Percentiles rank a stretch among this genome's conserved stretches.
Evolutionary conservation across 2,888 invertebrate genomes (phyloP).

Genomic region (Ptilodon capucinus): DNA sequence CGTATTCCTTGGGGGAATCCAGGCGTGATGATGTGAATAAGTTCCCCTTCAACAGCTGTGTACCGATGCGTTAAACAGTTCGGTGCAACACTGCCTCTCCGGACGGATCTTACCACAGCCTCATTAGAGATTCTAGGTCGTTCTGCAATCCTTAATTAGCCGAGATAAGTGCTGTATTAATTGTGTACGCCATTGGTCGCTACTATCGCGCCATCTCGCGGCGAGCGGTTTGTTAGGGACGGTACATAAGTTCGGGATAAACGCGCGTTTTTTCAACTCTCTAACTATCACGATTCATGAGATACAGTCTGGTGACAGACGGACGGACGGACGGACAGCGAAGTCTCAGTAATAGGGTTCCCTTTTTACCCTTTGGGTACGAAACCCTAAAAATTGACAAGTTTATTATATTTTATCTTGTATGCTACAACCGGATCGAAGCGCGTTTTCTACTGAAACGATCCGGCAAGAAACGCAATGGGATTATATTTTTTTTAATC

Average conservation of each 20-base stretch:
- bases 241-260: constrained; percentile 1
- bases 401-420: too few species aligned
- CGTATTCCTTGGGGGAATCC: too few species aligned
- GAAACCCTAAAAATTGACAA: too few species aligned
- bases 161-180: constrained; percentile 78
- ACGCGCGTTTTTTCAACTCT: background rate
- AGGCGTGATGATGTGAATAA: constrained; percentile 13
- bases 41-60: constrained; percentile 9
- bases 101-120: constrained; percentile 75
- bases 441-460: too few species aligned
- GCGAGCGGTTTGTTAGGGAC: constrained; percentile 26
- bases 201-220: constrained; percentile 65
- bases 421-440: too few species aligned
- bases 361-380: too few species aligned
- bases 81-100: constrained; percentile 18
- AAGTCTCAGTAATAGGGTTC: too few species aligned
- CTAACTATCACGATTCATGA: too few species aligned
- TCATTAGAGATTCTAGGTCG: constrained; percentile 81
- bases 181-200: constrained; percentile 75
- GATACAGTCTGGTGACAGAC: too few species aligned
- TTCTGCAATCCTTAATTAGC: constrained; percentile 78
- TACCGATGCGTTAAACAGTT: constrained; percentile 31
- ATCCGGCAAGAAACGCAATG: too few species aligned
- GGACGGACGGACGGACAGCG: too few species aligned
- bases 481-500: too few species aligned